Evolutionary conservation across 2,797 vertebrate genomes (phyloP).

Genomic region (Pempheris klunzingeri): DNA sequence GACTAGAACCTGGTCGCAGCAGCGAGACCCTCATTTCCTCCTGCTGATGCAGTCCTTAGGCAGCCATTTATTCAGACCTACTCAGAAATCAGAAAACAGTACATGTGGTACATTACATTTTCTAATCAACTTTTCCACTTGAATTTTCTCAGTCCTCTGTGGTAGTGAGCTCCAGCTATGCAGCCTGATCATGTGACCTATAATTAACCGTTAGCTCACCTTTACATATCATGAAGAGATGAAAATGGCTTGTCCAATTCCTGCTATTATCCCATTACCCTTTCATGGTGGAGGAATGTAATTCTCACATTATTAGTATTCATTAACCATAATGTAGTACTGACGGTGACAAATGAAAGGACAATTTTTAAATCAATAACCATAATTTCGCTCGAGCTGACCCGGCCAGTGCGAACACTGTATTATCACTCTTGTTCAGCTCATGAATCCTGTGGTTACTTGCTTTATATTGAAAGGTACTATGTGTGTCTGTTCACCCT

Average conservation of each 20-base stretch:
- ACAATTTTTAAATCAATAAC: constrained; percentile 29
- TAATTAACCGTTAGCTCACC: constrained; percentile 64
- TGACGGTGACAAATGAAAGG: constrained; percentile 29
- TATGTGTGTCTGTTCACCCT: not conserved
- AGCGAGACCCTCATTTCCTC: not conserved
- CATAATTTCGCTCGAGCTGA: constrained; percentile 32
- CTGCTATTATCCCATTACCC: constrained; percentile 48
- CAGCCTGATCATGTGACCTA: constrained; percentile 24
- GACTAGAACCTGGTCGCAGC: not conserved
- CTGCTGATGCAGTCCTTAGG: not conserved
- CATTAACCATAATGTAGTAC: constrained; percentile 42
- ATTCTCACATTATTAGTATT: constrained; percentile 55
- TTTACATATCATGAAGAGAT: constrained; percentile 47
- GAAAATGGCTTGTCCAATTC: constrained; percentile 44
- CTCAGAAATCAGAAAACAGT: not conserved
- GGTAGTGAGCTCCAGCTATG: not conserved
- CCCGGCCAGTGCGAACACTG: constrained; percentile 17
- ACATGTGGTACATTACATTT: not conserved
- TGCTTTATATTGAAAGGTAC: not conserved
- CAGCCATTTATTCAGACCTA: not conserved
- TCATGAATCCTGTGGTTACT: constrained; percentile 17
- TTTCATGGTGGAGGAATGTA: constrained; percentile 42
- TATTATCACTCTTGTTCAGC: constrained; percentile 9
- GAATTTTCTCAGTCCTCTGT: not conserved
- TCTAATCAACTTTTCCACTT: constrained; percentile 11